Base-by-base conservation (phyloP, 2,888 invertebrate species). In the Eudemis profundana region DNA sequence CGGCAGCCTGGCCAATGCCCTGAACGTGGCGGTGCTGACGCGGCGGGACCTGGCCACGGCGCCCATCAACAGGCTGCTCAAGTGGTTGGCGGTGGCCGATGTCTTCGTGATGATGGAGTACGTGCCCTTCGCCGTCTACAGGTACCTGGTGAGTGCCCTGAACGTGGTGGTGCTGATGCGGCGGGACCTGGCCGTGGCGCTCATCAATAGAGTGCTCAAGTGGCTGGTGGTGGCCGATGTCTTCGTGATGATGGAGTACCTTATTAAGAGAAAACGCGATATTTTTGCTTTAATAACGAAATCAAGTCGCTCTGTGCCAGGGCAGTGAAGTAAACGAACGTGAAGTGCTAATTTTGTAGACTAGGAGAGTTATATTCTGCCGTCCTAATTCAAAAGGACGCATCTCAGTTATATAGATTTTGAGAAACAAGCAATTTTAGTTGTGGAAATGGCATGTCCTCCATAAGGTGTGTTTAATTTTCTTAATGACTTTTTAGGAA, bases 151-250 rank as follows among this genome's bases (percentile, higher is more conserved):
- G 67, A 88, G 89, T 81, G 10, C 2, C 33, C 8, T 2, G 2
- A 8, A 33, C 8, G 96, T 98, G 68, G 95, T 96, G 2, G 97
- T 98, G n/a, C 21, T 50, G 8, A 44, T 5, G n/a, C 29, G 14
- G 56, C 95, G 95, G 70, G 96, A 96, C 79, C 94, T 97, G 93
- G 94, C 95, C 38, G 3, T 23, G 42, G 96, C 97, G 0, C 97
- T 97, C 0, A 97, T 97, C 73, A 98, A 98, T 84, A 93, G 96
- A 57, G 95, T 98, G 61, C 93, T 98, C 40, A 97, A 96, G 69
- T 95, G 96, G 84, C 84, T 98, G 57, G 97, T 98, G 0, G 96
- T 97, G 0, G 96, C 97, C 1, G 98, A 98, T 83, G 95, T 98
- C 87, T 93, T 97, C 71, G 96, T 98, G 27, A 98, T 98, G 95